Evolutionary conservation across 2,113 vertebrate genomes (phyloP), one percentile per base, ranked within the genome.

Genomic region (Ceyx margarethae): DNA sequence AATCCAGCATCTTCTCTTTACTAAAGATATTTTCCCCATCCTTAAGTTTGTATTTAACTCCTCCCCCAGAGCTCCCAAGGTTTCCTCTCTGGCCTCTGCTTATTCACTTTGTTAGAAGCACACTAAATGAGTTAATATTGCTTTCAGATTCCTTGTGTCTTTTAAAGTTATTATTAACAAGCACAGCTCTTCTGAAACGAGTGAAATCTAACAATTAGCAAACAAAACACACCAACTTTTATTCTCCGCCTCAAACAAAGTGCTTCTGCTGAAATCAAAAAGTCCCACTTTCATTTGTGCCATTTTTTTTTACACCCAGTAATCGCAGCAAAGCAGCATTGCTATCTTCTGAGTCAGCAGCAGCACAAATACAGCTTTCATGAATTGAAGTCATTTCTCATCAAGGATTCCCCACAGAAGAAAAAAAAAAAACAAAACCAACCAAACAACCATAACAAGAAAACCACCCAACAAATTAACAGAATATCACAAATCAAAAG

Each of bases 311-410:
- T n/a, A 48, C 78, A 58, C 74, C 86, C 43, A 57, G 65, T 29
- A 89, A 93, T 94, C 92, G 72, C 74, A n/a, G 93, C 86, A 37
- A 51, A 90, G 81, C 90, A 71, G 93, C 88, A 81, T 95, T 90
- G 42, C 93, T 89, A 75, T 93, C 95, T 89, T 95, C 68, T 95
- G 95, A 96, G 86, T 95, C 95, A 96, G 33, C 92, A 91, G 33
- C 86, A 93, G 90, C 83, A 96, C 95, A 95, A 95, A 84, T 53
- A 90, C 75, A 90, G 95, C 95, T 89, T 95, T 95, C 93, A 94
- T 68, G 78, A 90, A 81, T 37, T 84, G 65, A 69, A 86, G 57
- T 93, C 86, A 93, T 86, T 94, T 74, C 92, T 95, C 92, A 91
- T 93, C 93, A 91, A 94, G 92, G 80, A 92, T 87, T 90, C 84